Evolutionary conservation across 1,140 invertebrate genomes (phyloP), one percentile per base, ranked within the genome.

Genomic region (Philotrypesis tridentata): DNA sequence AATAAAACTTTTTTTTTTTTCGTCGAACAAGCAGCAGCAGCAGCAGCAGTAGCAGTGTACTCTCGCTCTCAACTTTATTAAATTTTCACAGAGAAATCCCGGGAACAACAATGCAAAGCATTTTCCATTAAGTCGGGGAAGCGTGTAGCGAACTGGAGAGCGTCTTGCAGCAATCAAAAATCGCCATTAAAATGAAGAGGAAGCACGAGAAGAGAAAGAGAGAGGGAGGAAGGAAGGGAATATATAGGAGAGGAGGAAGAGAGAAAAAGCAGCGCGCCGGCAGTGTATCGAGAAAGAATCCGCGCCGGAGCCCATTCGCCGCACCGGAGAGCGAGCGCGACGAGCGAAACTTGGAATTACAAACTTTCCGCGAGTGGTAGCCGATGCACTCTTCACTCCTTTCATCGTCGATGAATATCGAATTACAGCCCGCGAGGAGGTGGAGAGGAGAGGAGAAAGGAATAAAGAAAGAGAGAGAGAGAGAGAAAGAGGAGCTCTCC

Each of bases 361-460:
- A 65, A 80, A 80, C 72, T 75, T 81, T 61, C 61, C 74, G 40
- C 31, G 61, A 67, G 68, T 27, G 31, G 72, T 70, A 48, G n/a
- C 8, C 61, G 27, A 68, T 75, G 43, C 11, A 33, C 80, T 79
- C 37, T 21, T 55, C 78, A 7, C 33, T 73, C n/a, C 23, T 60
- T 9, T 74, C 29, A n/a, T 12, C 14, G 17, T 55, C 67, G 37
- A 75, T 75, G 72, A 75, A 74, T 81, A 74, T 75, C 72, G 40
- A 81, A 80, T 80, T 75, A 74, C 60, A 17, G 48, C 21, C 48
- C 48, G 21, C 48, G n/a, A 11, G 9, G 11, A 17, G 40, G 12
- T 7, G 23, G 63, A 40, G 27, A 27, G 27, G 17, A 60, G 40
- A 55, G 37, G 55, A 37, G 31, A 74, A 21, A 14, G 72, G 27